Percentiles rank a stretch among this genome's conserved stretches.
These are phyloP conservation scores for Marmota flaviventris DNA, from an alignment of 2,113 vertebrate genomes.

Conservation along the genomic window DNA sequence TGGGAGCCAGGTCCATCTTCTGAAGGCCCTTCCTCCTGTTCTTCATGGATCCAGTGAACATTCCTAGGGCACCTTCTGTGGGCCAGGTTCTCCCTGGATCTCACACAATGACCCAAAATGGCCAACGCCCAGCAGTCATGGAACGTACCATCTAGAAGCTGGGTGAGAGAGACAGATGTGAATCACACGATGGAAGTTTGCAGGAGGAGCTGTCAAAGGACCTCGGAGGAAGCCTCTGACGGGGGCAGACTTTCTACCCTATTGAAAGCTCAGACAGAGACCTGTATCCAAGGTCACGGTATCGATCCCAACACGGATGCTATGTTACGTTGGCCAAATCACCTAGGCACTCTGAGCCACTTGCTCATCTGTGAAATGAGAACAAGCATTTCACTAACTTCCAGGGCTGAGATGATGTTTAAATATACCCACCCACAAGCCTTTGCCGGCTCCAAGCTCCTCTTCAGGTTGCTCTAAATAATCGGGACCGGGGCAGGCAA, in stretches of 20 bases:
- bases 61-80: background rate
- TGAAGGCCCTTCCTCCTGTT: background rate
- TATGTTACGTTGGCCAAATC: background rate
- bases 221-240: background rate
- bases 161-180: background rate
- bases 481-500: background rate
- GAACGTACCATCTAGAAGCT: background rate
- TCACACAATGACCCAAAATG: background rate
- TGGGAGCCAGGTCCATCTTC: too few relatives aligned
- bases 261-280: background rate
- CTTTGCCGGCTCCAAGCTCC: conserved; percentile 20
- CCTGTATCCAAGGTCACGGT: background rate
- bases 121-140: background rate
- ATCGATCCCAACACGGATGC: background rate
- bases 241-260: background rate
- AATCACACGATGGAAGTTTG: background rate
- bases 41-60: background rate
- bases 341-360: background rate
- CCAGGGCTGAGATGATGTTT: background rate
- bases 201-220: too few relatives aligned
- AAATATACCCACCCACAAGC: background rate
- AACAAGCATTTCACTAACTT: background rate
- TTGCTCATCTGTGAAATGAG: background rate
- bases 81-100: background rate
- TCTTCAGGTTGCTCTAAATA: background rate